A percentile compares a stretch with the other conserved stretches of the same genome.
Evolutionary conservation across 1,140 invertebrate species (phyloP).

Genomic region (Bombus terrestris): DNA sequence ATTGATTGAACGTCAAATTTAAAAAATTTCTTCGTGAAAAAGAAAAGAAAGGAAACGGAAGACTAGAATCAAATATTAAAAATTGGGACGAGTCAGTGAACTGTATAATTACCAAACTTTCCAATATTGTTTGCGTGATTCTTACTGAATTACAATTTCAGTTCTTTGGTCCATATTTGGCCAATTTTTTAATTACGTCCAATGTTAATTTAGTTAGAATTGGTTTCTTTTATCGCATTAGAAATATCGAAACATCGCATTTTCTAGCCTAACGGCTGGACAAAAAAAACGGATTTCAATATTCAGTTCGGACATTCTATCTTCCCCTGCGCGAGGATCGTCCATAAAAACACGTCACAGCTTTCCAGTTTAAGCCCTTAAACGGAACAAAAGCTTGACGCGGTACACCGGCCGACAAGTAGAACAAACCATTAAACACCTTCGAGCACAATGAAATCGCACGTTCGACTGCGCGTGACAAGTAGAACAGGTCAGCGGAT

Average conservation of each 20-base stretch:
- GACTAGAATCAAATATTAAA: too few relatives aligned
- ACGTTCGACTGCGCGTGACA: slow-evolving; percentile 1
- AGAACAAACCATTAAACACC: slow-evolving; percentile 33
- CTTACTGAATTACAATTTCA: neutral
- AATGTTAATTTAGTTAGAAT: too few relatives aligned
- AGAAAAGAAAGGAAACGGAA: too few relatives aligned
- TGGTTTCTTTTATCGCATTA: neutral
- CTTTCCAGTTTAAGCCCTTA: slow-evolving; percentile 5
- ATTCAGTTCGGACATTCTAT: neutral
- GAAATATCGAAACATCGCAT: neutral
- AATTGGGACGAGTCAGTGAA: too few relatives aligned
- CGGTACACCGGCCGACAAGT: slow-evolving; percentile 7
- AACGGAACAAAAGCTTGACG: slow-evolving; percentile 6
- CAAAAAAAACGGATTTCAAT: neutral
- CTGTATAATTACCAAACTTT: too few relatives aligned
- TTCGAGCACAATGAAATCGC: slow-evolving; percentile 25
- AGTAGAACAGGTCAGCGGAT: slow-evolving; percentile 47
- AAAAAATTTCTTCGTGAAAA: too few relatives aligned
- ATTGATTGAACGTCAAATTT: too few relatives aligned
- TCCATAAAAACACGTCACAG: slow-evolving; percentile 5
- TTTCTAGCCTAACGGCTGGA: neutral
- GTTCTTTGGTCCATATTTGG: neutral
- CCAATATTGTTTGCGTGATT: too few relatives aligned
- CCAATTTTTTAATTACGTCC: too few relatives aligned
- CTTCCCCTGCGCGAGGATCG: neutral